Conservation (phyloP, 2,888 invertebrate species). For the Hemicrepidius hirtus region DNA sequence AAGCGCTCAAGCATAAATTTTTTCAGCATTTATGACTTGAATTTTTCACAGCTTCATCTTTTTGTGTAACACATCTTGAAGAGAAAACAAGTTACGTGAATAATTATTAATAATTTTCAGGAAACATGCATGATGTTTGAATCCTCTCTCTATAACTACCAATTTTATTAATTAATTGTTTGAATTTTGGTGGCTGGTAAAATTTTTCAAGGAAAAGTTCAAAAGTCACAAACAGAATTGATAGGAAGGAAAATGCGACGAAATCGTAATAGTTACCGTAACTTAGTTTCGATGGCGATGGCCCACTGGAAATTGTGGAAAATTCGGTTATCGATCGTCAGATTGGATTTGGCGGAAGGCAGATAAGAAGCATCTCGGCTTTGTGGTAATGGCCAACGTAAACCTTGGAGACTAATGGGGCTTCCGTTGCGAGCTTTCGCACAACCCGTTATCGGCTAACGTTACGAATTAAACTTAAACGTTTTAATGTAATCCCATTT, state of each 20-base stretch:
- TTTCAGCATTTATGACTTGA: too few species aligned
- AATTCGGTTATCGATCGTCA: conserved; percentile 39
- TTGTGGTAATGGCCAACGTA: conserved; percentile 37
- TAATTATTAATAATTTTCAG: too few species aligned
- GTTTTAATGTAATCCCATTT: conserved; percentile 7
- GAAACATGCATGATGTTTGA: too few species aligned
- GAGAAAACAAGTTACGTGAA: too few species aligned
- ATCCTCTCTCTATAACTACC: too few species aligned
- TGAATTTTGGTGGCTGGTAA: too few species aligned
- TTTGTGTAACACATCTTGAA: too few species aligned
- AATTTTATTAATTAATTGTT: too few species aligned
- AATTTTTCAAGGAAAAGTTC: background rate
- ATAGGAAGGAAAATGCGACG: conserved; percentile 1
- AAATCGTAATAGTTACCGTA: conserved; percentile 27
- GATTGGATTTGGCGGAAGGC: conserved; percentile 40
- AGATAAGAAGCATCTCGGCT: conserved; percentile 39
- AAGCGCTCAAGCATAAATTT: too few species aligned
- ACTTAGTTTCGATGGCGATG: conserved; percentile 31
- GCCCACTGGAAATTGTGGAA: conserved; percentile 39
- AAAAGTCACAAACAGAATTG: background rate
- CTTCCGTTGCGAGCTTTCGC: conserved; percentile 34
- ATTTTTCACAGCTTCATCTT: too few species aligned
- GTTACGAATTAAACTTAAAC: conserved; percentile 31
- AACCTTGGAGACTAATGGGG: conserved; percentile 34
- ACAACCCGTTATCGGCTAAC: conserved; percentile 35